Percentiles rank a stretch among this genome's conserved stretches.
These are phyloP conservation scores for Xylophagus ater DNA, from an alignment of 2,888 invertebrate genomes.

Conservation along the genomic window DNA sequence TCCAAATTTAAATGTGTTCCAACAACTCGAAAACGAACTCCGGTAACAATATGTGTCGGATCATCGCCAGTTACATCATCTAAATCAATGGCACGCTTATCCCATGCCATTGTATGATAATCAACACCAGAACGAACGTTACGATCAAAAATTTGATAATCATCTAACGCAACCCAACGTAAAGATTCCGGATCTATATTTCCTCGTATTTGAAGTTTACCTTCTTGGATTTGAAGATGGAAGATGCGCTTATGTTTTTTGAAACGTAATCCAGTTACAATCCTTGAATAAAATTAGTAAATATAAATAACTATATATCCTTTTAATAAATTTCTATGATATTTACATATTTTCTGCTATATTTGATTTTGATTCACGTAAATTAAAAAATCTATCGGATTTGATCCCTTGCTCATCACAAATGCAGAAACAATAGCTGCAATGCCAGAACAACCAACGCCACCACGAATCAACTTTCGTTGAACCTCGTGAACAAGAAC, in stretches of 20 bases:
- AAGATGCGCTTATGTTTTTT: conserved; percentile 63
- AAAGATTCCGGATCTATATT: conserved; percentile 47
- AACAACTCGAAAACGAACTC: conserved; percentile 61
- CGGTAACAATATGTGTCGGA: conserved; percentile 55
- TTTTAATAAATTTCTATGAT: too few species aligned
- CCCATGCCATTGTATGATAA: conserved; percentile 66
- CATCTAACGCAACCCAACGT: conserved; percentile 58
- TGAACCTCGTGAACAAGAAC: conserved; percentile 47
- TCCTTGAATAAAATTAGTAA: conserved; percentile 43
- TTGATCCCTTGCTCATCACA: conserved; percentile 65
- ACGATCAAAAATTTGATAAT: conserved; percentile 44
- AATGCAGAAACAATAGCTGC: conserved; percentile 77
- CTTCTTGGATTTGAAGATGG: conserved; percentile 75
- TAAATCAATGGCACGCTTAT: conserved; percentile 65
- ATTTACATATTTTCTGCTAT: conserved; percentile 52
- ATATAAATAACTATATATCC: too few species aligned
- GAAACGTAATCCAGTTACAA: conserved; percentile 68
- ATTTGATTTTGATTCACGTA: conserved; percentile 51
- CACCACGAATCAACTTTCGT: conserved; percentile 74
- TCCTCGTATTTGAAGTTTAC: conserved; percentile 53
- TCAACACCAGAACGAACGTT: conserved; percentile 52
- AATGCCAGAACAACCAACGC: conserved; percentile 73
- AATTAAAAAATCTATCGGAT: conserved; percentile 78
- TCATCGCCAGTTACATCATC: conserved; percentile 62
- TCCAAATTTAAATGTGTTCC: conserved; percentile 79